Conservation (phyloP, 2,888 invertebrate genomes). For the Stramonita haemastoma region DNA sequence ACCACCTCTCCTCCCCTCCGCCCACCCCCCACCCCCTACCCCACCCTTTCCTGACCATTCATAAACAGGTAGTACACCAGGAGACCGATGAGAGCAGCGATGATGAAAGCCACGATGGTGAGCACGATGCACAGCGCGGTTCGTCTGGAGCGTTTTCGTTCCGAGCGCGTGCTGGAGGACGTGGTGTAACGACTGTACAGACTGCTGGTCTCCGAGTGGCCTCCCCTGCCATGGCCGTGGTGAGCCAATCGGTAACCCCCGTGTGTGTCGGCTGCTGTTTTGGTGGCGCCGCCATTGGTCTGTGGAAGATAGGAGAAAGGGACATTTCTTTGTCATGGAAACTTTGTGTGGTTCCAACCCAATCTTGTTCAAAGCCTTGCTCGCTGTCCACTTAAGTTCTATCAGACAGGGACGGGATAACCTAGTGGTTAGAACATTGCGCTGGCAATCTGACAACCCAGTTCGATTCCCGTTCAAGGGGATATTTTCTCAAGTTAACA, state of each 20-base stretch:
- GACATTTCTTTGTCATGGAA: not conserved
- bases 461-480: too few species aligned
- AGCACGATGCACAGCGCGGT: slow-evolving; percentile 46
- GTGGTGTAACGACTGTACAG: slow-evolving; percentile 44
- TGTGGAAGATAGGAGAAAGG: not conserved
- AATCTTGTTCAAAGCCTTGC: too few species aligned
- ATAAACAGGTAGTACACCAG: slow-evolving; percentile 51
- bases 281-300: slow-evolving; percentile 7
- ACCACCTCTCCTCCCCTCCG: not conserved
- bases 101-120: slow-evolving; percentile 48
- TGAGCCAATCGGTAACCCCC: slow-evolving; percentile 26
- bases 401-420: too few species aligned
- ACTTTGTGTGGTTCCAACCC: too few species aligned
- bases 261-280: not conserved
- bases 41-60: not conserved
- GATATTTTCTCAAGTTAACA: too few species aligned
- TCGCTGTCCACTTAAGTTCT: too few species aligned
- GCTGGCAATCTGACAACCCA: too few species aligned
- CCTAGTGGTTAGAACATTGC: too few species aligned
- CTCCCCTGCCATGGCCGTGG: not conserved
- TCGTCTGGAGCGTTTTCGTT: slow-evolving; percentile 38
- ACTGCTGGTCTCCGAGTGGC: slow-evolving; percentile 47
- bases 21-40: not conserved
- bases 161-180: slow-evolving; percentile 36
- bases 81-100: slow-evolving; percentile 49